Evolutionary conservation across 2,888 invertebrate genomes (phyloP).

Genomic region (Theretra japonica): DNA sequence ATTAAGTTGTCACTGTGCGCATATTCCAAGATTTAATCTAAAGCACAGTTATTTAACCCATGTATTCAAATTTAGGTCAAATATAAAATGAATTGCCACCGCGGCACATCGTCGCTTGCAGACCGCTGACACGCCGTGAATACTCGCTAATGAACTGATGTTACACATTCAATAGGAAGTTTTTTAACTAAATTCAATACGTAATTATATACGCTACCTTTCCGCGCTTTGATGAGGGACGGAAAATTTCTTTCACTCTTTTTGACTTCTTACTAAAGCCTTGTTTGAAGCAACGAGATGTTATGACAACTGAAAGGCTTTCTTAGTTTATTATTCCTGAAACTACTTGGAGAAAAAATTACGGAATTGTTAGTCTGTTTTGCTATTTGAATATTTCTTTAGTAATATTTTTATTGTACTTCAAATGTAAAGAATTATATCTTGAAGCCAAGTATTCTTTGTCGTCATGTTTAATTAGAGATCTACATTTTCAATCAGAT

Average conservation of each 20-base stretch:
- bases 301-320: background rate
- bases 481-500: no score
- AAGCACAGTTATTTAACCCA: constrained; percentile 1
- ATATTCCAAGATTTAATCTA: background rate
- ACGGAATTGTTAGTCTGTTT: background rate
- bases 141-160: constrained; percentile 73
- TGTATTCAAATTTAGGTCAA: constrained; percentile 61
- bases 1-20: background rate
- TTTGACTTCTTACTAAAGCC: background rate
- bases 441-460: no score
- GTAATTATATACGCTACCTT: constrained; percentile 42
- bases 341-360: background rate
- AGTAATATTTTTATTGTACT: background rate
- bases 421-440: background rate
- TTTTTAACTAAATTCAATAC: constrained; percentile 55
- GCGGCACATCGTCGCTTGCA: constrained; percentile 52
- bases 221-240: constrained; percentile 29
- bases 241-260: constrained; percentile 2
- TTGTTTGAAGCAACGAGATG: background rate
- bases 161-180: constrained; percentile 60
- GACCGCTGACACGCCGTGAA: constrained; percentile 65
- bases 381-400: background rate
- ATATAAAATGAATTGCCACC: constrained; percentile 65
- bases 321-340: background rate
- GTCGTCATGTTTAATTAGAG: no score